Percentiles rank a stretch among this genome's conserved stretches.
phyloP scores from a whole-genome alignment of 2,113 vertebrate genomes.

The Callopanchax toddi region DNA sequence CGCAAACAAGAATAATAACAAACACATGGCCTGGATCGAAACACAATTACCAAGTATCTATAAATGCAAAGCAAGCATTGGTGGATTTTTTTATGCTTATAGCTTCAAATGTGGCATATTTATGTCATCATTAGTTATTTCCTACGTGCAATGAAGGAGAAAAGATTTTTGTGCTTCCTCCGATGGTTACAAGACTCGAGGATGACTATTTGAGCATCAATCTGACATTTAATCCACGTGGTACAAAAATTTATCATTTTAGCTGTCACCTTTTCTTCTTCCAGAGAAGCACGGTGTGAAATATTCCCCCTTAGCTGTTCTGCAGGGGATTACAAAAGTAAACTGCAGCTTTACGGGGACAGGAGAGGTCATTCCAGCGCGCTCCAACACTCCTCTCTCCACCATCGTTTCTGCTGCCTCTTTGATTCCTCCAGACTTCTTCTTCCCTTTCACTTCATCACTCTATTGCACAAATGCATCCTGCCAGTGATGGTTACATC shows the following conservation, averaged over 20 bases:
- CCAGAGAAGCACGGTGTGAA: slow-evolving; percentile 22
- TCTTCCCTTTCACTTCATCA: slow-evolving; percentile 50
- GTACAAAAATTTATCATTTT: slow-evolving; percentile 20
- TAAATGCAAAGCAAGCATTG: slow-evolving; percentile 36
- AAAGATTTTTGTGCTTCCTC: neutral
- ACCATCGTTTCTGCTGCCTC: slow-evolving; percentile 1
- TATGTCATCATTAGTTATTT: neutral
- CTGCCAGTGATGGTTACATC: slow-evolving; percentile 41
- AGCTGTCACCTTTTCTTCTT: slow-evolving; percentile 31
- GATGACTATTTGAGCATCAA: slow-evolving; percentile 13
- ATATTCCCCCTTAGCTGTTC: slow-evolving; percentile 44
- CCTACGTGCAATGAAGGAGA: neutral
- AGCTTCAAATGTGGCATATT: neutral
- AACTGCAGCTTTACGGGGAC: slow-evolving; percentile 62
- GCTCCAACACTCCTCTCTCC: neutral
- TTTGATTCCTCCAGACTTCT: slow-evolving; percentile 28
- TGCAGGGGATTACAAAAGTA: slow-evolving; percentile 63
- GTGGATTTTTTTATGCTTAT: slow-evolving; percentile 9
- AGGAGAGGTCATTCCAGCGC: slow-evolving; percentile 51
- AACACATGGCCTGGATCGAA: slow-evolving; percentile 51
- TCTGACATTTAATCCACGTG: slow-evolving; percentile 40
- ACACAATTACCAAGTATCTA: slow-evolving; percentile 49
- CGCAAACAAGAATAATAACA: slow-evolving; percentile 62
- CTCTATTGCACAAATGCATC: slow-evolving; percentile 55
- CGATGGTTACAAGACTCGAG: slow-evolving; percentile 7